Conservation (phyloP, 2,797 vertebrate genomes). For the Notolepis coatsorum region DNA sequence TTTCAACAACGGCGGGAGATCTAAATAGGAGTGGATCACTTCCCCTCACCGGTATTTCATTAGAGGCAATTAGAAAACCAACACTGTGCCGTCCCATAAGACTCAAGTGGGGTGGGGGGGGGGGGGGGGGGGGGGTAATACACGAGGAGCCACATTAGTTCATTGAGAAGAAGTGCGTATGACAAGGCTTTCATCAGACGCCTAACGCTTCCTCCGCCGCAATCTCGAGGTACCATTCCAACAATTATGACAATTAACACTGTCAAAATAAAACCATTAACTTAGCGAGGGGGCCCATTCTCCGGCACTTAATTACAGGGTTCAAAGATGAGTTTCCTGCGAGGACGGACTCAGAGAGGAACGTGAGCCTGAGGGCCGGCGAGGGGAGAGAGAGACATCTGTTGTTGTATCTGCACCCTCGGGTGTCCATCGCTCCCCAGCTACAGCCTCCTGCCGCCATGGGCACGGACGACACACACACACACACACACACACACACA, state of each 20-base stretch:
- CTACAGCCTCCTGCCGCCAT: conserved; percentile 32
- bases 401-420: conserved; percentile 39
- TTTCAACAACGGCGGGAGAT: conserved; percentile 71
- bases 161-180: conserved; percentile 76
- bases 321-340: conserved; percentile 73
- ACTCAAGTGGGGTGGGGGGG: conserved; percentile 49
- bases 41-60: conserved; percentile 77
- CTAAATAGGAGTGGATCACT: conserved; percentile 73
- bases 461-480: conserved; percentile 12
- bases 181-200: conserved; percentile 79
- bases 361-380: conserved; percentile 26
- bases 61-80: conserved; percentile 80
- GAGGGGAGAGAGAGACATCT: conserved; percentile 53
- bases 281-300: conserved; percentile 71
- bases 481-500: conserved; percentile 20
- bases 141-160: conserved; percentile 62
- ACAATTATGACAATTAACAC: conserved; percentile 86
- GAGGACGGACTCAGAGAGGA: conserved; percentile 46
- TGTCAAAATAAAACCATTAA: conserved; percentile 85
- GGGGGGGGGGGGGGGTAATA: neutral
- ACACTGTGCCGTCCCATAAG: conserved; percentile 71
- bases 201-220: conserved; percentile 67
- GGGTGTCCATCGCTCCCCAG: conserved; percentile 40
- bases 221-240: conserved; percentile 81
- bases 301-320: conserved; percentile 79